Evolutionary conservation across 2,888 invertebrate species (phyloP).

Genomic region (Seira musarum): DNA sequence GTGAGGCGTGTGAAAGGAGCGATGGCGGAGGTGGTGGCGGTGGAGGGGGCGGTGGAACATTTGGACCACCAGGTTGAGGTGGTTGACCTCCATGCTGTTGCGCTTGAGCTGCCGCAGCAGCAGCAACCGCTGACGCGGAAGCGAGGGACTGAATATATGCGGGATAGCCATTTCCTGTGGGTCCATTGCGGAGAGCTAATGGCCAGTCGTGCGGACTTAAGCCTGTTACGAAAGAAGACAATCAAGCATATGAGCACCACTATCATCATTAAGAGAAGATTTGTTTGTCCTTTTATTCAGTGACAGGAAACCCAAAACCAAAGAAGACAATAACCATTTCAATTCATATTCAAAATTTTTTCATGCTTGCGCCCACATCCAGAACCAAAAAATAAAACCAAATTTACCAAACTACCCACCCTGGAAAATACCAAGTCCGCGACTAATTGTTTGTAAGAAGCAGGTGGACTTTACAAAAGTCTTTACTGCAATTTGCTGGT

Average conservation of each 20-base stretch:
- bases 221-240: conserved; percentile 47
- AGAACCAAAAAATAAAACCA: too few species aligned
- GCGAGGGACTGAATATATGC: conserved; percentile 66
- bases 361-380: neutral
- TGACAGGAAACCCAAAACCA: conserved; percentile 50
- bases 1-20: conserved; percentile 29
- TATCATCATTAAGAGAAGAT: too few species aligned
- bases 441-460: too few species aligned
- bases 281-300: too few species aligned
- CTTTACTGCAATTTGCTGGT: too few species aligned
- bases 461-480: too few species aligned
- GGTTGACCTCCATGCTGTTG: conserved; percentile 49
- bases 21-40: conserved; percentile 46
- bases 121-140: conserved; percentile 49
- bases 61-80: conserved; percentile 28
- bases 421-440: conserved; percentile 17
- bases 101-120: conserved; percentile 50
- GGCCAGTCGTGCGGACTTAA: conserved; percentile 69
- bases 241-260: too few species aligned
- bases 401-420: too few species aligned
- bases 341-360: conserved; percentile 8
- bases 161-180: conserved; percentile 63
- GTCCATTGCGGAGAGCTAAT: conserved; percentile 60
- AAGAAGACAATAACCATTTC: neutral
- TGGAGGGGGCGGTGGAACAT: conserved; percentile 49